A percentile compares a stretch with the other conserved stretches of the same genome.
Evolutionary conservation across 2,888 invertebrate genomes (phyloP).

Genomic region (Parnassius orleans): DNA sequence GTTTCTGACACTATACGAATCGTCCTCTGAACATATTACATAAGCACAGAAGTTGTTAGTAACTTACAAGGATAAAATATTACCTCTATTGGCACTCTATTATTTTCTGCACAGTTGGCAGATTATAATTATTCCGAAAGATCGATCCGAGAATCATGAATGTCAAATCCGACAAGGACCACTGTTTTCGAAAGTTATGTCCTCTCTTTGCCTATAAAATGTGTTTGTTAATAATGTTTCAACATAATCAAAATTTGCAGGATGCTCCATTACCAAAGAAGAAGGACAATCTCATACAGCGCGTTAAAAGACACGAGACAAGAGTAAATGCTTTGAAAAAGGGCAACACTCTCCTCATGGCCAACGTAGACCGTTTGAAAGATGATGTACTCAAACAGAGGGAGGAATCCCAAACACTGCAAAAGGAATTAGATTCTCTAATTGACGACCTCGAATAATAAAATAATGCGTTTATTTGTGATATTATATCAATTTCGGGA

Average conservation of each 20-base stretch:
- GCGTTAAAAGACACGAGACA: conserved; percentile 88
- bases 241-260: conserved; percentile 49
- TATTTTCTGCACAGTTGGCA: too few species aligned
- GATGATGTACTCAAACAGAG: conserved; percentile 92
- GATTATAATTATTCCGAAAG: too few species aligned
- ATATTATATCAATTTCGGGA: conserved; percentile 13
- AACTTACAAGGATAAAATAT: too few species aligned
- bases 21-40: too few species aligned
- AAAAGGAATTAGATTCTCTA: conserved; percentile 92
- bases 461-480: conserved; percentile 9
- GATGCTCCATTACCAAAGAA: conserved; percentile 85
- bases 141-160: too few species aligned
- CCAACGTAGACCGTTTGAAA: conserved; percentile 92
- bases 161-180: too few species aligned
- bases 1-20: too few species aligned
- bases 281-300: conserved; percentile 83
- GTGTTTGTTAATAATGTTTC: too few species aligned
- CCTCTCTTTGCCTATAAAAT: too few species aligned
- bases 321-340: conserved; percentile 90
- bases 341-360: conserved; percentile 92
- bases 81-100: too few species aligned
- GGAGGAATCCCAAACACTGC: conserved; percentile 87
- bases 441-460: conserved; percentile 90
- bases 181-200: background rate
- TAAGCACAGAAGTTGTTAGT: too few species aligned